phyloP scores from a whole-genome alignment of 2,888 invertebrate genomes.

The Drosophila bunnanda region DNA sequence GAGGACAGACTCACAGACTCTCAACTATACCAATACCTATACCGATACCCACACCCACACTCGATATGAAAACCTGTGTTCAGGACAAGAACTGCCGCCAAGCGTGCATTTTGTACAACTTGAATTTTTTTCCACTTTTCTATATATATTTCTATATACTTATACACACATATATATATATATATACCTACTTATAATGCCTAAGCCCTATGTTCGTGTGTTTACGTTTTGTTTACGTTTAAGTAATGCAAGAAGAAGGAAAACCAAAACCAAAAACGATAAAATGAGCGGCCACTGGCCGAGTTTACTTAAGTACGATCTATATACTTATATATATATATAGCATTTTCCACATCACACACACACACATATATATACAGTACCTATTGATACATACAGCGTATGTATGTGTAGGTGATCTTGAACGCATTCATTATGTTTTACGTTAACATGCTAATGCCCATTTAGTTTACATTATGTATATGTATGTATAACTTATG shows the following conservation, averaged over 20 bases:
- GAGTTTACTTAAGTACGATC: slow-evolving; percentile 49
- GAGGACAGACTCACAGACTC: slow-evolving; percentile 6
- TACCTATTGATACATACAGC: slow-evolving; percentile 41
- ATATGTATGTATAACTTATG: slow-evolving; percentile 55
- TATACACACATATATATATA: slow-evolving; percentile 43
- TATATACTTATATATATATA: slow-evolving; percentile 25
- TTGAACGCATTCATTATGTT: slow-evolving; percentile 69
- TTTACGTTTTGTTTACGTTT: slow-evolving; percentile 70
- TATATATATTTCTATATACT: slow-evolving; percentile 52
- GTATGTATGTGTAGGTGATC: slow-evolving; percentile 64
- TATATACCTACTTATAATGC: slow-evolving; percentile 55
- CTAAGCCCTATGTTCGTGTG: slow-evolving; percentile 71
- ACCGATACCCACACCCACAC: slow-evolving; percentile 24
- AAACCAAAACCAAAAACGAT: slow-evolving; percentile 59
- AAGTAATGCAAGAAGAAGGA: slow-evolving; percentile 58
- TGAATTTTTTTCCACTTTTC: slow-evolving; percentile 48
- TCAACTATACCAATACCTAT: slow-evolving; percentile 14
- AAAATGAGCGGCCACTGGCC: slow-evolving; percentile 65
- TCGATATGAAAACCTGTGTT: slow-evolving; percentile 38
- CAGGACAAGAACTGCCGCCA: slow-evolving; percentile 48
- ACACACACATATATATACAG: slow-evolving; percentile 16
- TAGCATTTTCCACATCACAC: slow-evolving; percentile 40
- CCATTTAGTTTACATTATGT: slow-evolving; percentile 50
- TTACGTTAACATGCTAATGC: slow-evolving; percentile 64
- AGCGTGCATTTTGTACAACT: slow-evolving; percentile 52